Percentiles rank a stretch among this genome's conserved stretches.
phyloP scores from a whole-genome alignment of 2,888 invertebrate species.

The Therioaphis trifolii region DNA sequence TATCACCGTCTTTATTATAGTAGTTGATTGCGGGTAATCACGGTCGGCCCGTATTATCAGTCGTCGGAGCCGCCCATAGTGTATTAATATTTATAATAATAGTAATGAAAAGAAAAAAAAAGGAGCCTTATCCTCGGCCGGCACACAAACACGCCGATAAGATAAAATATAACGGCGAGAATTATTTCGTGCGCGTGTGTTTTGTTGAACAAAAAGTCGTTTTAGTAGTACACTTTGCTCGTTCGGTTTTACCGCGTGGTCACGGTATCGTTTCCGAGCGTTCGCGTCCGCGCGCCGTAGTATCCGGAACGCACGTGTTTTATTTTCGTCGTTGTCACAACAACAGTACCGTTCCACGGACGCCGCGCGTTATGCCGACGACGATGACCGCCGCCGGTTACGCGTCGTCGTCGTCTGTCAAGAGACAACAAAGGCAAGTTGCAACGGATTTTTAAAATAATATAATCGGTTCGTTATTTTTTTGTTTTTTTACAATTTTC shows the following conservation, averaged over 20 bases:
- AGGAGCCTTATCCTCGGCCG: conserved; percentile 55
- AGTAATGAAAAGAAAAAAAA: conserved; percentile 37
- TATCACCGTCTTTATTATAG: conserved; percentile 23
- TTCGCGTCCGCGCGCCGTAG: too few relatives aligned
- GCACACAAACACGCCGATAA: conserved; percentile 42
- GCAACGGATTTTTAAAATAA: too few relatives aligned
- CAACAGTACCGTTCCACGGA: neutral
- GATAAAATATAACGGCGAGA: conserved; percentile 40
- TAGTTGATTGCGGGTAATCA: conserved; percentile 41
- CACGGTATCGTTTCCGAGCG: too few relatives aligned
- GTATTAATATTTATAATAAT: conserved; percentile 10
- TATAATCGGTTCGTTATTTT: too few relatives aligned
- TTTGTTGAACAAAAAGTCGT: conserved; percentile 57
- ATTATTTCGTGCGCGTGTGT: conserved; percentile 19
- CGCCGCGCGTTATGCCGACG: too few relatives aligned
- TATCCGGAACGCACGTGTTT: neutral
- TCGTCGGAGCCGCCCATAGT: conserved; percentile 47
- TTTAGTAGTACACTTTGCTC: conserved; percentile 52
- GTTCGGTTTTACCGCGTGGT: conserved; percentile 52
- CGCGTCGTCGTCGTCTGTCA: too few relatives aligned
- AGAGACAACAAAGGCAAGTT: conserved; percentile 16
- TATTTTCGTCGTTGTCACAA: neutral
- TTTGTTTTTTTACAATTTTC: neutral
- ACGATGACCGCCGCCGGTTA: neutral
- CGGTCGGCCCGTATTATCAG: conserved; percentile 45